phyloP scores from a whole-genome alignment of 2,113 vertebrate genomes.

The Alethe castanea region DNA sequence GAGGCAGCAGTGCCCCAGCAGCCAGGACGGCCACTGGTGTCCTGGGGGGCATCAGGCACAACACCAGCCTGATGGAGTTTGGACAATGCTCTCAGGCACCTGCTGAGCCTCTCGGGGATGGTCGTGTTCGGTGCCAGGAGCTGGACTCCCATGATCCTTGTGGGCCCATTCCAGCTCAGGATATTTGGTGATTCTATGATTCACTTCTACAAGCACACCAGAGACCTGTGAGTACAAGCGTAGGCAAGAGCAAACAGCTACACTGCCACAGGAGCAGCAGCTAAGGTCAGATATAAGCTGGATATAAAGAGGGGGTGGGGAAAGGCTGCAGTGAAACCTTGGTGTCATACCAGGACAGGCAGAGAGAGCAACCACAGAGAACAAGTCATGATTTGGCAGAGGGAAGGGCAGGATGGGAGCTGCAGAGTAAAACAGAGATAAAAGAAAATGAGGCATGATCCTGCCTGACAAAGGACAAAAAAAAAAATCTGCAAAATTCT shows the following conservation, averaged over 20 bases:
- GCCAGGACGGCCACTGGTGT: accelerated
- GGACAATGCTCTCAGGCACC: neutral
- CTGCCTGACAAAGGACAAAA: neutral
- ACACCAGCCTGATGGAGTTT: neutral
- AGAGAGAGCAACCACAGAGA: neutral
- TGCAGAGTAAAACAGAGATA: neutral
- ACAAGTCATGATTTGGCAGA: neutral
- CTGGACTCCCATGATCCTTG: neutral
- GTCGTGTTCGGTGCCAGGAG: neutral
- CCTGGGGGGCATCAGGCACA: neutral
- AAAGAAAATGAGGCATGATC: neutral
- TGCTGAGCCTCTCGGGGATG: neutral
- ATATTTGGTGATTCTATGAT: neutral
- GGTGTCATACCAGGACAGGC: constrained; percentile 8
- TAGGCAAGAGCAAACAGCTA: neutral
- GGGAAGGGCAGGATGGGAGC: neutral
- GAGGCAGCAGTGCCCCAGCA: neutral
- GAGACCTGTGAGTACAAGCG: neutral
- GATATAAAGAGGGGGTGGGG: neutral
- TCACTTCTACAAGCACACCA: neutral
- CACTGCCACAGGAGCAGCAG: neutral
- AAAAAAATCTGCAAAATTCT: neutral
- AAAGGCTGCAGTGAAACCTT: neutral
- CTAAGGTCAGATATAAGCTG: neutral
- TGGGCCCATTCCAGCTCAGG: neutral